Evolutionary conservation across 2,113 vertebrate species (phyloP), one percentile per base, ranked within the genome.

Genomic region (Cyanistes caeruleus): DNA sequence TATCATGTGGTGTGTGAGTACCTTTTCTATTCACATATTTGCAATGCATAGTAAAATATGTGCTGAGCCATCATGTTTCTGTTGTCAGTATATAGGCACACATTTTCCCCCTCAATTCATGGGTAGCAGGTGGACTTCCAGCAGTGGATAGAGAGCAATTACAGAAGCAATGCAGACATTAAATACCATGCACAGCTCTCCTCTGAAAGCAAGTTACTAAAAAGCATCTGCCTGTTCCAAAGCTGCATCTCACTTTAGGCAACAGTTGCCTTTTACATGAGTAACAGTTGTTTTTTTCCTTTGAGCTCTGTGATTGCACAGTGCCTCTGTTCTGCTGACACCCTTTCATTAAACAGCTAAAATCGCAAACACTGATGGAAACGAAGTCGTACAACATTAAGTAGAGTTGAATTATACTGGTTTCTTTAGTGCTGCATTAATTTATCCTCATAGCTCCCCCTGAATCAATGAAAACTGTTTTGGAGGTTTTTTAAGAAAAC

Each of bases 21-120:
- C 53, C 70, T 94, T 87, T 94, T 79, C 78, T 90, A 56, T 68
- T 87, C 67, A 15, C 77, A 22, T 74, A 64, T 68, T 94, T 60
- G 73, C 93, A 82, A 6, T 64, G 84, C 63, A 33, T 69, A 67
- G 56, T 90, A 12, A 73, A 74, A 76, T 56, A 52, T 16, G 49
- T 94, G 90, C 82, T 91, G 87, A 93, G 81, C 91, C 87, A 13
- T 89, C 56, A 21, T 52, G 75, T 88, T 85, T 75, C 46, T 8
- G 6, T 74, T 94, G 69, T 67, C 65, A 43, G 20, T 31, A 25
- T 78, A 35, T 37, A 82, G 72, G n/a, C 74, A 87, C 52, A 17
- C 23, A 31, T 89, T 85, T 75, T 92, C 70, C 24, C 65, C 48
- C 89, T 60, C 43, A 31, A 52, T 64, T 96, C 68, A 46, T 8